Evolutionary conservation across 2,888 invertebrate species (phyloP).

Genomic region (Cephus sareptanus): DNA sequence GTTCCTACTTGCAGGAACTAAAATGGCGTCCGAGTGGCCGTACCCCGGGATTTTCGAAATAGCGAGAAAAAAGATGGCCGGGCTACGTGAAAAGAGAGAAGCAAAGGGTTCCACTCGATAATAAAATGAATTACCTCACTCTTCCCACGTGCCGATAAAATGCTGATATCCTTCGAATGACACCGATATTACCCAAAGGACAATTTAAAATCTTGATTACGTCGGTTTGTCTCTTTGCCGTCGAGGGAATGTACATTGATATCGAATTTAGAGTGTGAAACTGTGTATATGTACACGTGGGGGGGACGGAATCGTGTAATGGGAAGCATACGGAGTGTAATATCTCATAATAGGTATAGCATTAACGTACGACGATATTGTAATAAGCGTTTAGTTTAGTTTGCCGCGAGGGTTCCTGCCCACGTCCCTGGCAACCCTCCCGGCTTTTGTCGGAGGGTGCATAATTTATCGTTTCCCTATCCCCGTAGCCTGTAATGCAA

Average conservation of each 20-base stretch:
- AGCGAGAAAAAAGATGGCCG: not conserved
- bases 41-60: not conserved
- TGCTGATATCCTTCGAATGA: not conserved
- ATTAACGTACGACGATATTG: slow-evolving; percentile 60
- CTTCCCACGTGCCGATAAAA: not conserved
- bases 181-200: not conserved
- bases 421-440: slow-evolving; percentile 27
- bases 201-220: not conserved
- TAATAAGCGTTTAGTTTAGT: slow-evolving; percentile 62
- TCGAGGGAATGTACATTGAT: not conserved
- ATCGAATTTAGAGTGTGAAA: not conserved
- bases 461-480: slow-evolving; percentile 60
- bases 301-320: slow-evolving; percentile 32
- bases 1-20: not conserved
- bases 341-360: slow-evolving; percentile 61
- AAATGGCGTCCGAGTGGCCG: not conserved
- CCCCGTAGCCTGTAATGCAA: slow-evolving; percentile 43
- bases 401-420: slow-evolving; percentile 42
- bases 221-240: not conserved
- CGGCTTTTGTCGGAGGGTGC: slow-evolving; percentile 48
- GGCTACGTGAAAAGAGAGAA: not conserved
- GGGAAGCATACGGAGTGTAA: slow-evolving; percentile 59
- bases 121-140: not conserved
- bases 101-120: not conserved
- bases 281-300: not conserved